Evolutionary conservation across 2,888 invertebrate genomes (phyloP).

Genomic region (Melanostoma mellinum): DNA sequence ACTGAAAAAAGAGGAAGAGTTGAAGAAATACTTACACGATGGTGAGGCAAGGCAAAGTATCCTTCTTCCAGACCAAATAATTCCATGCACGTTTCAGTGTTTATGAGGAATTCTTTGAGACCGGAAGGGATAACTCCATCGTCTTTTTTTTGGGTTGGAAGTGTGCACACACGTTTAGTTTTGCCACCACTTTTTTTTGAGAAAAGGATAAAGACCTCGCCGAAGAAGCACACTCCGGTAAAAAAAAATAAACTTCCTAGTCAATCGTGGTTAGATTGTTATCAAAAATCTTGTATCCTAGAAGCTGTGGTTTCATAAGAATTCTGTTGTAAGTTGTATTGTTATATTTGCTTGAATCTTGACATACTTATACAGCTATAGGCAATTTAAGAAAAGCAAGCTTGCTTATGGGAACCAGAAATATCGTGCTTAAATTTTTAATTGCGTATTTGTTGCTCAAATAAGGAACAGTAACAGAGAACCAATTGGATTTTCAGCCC

Average conservation of each 20-base stretch:
- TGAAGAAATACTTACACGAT: constrained; percentile 34
- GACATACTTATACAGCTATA: neutral
- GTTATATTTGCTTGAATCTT: neutral
- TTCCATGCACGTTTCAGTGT: constrained; percentile 60
- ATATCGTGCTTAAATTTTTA: constrained; percentile 13
- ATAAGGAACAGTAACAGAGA: too few relatives aligned
- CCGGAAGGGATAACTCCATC: constrained; percentile 27
- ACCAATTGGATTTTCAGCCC: too few relatives aligned
- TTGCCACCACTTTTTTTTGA: neutral
- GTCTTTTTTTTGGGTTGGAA: neutral
- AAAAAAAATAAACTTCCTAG: constrained; percentile 9
- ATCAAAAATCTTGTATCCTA: constrained; percentile 10
- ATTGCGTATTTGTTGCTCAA: neutral
- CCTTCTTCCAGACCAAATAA: constrained; percentile 31
- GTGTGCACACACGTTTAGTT: constrained; percentile 16
- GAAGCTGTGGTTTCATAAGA: constrained; percentile 11
- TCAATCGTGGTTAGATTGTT: constrained; percentile 21
- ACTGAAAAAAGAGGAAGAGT: constrained; percentile 21
- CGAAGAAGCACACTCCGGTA: neutral
- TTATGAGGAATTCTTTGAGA: constrained; percentile 55
- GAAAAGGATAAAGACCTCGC: neutral
- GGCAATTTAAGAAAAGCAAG: neutral
- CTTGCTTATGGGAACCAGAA: neutral
- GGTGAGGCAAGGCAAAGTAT: constrained; percentile 12
- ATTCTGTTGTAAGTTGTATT: neutral